These are phyloP conservation scores for Hipposideros larvatus DNA, from an alignment of 2,797 vertebrate species.

Conservation along the genomic window DNA sequence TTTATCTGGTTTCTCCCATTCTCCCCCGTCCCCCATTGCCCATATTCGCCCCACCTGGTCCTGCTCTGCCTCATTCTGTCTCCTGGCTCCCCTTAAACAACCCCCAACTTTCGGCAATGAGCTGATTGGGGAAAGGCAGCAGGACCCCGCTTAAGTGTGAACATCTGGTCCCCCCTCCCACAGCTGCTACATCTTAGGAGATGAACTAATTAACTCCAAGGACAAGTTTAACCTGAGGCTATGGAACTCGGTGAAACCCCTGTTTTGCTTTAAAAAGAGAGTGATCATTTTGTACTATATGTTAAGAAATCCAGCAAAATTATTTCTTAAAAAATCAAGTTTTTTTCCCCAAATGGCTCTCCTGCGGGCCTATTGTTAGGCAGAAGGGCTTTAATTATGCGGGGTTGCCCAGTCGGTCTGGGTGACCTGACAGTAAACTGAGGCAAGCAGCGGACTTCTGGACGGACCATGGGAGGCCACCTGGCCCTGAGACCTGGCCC, in stretches of 20 bases:
- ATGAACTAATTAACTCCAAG: not conserved
- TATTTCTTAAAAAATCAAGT: not conserved
- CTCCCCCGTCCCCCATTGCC: too few species aligned
- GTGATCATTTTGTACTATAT: not conserved
- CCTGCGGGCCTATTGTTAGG: not conserved
- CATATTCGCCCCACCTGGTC: not conserved
- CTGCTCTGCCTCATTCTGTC: not conserved
- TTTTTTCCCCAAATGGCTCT: slow-evolving; percentile 13
- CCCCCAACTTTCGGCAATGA: too few species aligned
- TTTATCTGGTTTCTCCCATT: not conserved
- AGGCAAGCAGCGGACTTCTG: too few species aligned
- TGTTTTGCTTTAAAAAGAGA: not conserved
- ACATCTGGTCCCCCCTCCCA: rapidly evolving
- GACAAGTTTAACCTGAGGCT: not conserved
- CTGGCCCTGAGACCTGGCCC: too few species aligned
- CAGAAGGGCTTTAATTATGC: not conserved
- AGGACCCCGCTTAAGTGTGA: rapidly evolving
- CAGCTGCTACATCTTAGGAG: too few species aligned
- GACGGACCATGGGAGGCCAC: rapidly evolving
- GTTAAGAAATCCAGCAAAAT: not conserved
- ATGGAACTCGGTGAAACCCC: not conserved
- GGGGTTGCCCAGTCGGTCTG: not conserved
- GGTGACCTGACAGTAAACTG: not conserved
- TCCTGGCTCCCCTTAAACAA: not conserved
- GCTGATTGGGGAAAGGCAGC: not conserved